A percentile compares a stretch with the other conserved stretches of the same genome.
These are phyloP conservation scores for Rhagologus leucostigma DNA, from an alignment of 2,113 vertebrate genomes.

Conservation along the genomic window DNA sequence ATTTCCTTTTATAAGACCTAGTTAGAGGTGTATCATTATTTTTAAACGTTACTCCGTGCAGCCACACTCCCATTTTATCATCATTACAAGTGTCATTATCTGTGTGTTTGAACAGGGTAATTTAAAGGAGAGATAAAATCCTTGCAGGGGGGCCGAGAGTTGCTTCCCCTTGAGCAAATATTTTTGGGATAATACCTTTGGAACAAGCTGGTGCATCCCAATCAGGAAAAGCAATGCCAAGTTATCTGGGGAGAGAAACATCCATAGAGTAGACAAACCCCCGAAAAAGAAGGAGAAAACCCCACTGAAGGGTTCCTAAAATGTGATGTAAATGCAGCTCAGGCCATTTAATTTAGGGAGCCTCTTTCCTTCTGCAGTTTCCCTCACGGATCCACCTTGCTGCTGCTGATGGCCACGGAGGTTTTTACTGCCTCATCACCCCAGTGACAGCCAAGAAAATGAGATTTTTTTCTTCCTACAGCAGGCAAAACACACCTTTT, in stretches of 20 bases:
- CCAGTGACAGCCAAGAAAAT: background rate
- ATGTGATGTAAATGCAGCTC: background rate
- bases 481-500: background rate
- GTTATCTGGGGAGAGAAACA: background rate
- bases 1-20: conserved; percentile 36
- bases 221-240: background rate
- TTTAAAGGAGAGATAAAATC: conserved; percentile 24
- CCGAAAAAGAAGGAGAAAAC: background rate
- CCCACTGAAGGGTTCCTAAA: background rate
- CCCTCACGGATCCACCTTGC: background rate
- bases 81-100: conserved; percentile 17
- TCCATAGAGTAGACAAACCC: background rate
- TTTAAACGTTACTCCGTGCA: conserved; percentile 31
- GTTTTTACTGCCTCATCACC: background rate
- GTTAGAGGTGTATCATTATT: conserved; percentile 48
- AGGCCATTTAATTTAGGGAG: background rate
- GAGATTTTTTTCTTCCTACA: background rate
- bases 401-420: background rate
- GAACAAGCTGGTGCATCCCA: background rate
- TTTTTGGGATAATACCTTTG: conserved; percentile 4
- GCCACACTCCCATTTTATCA: conserved; percentile 1
- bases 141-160: background rate
- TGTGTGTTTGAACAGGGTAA: background rate
- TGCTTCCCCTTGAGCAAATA: background rate
- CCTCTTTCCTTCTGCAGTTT: background rate